Base-by-base conservation (phyloP, 92 coral and sea anemone species). In the Palythoa heliodiscus region DNA sequence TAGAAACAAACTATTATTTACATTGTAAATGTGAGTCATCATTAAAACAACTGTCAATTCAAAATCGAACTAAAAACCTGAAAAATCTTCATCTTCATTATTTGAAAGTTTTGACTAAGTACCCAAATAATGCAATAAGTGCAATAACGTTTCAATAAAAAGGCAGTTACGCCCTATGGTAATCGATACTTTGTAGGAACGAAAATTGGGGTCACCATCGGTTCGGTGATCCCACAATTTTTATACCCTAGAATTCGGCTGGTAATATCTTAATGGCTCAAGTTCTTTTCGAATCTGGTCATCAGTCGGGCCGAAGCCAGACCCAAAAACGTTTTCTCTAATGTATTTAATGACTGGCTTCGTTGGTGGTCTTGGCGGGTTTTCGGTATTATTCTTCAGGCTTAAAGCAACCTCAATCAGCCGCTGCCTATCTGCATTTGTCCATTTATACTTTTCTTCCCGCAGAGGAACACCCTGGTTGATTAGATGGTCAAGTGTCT, bases 321-420 rank as follows among this genome's bases (percentile, higher is more conserved):
- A 3, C 20, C 73, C 73, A 24, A 50, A 74, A 74, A 74, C 78
- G 37, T 74, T 74, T 24, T 50, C 78, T n/a, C 63, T 37, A 25
- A 72, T 25, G 22, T 72, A 72, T 14, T 72, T 72, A 37, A 72
- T 37, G 17, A 72, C 53, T 13, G 76, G 58, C 50, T 47, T 74
- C 15, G 78, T 74, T 19, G 78, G 78, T 72, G 76, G 76, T 72
- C 78, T 74, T 3, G 78, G 25, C n/a, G 78, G 81, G 37, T 54
- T n/a, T 76, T 76, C 68, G 10, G 81, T 52, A 58, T 76, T 76
- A 1, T 37, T 76, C 81, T 17, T 53, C 47, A 76, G 67, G 64
- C 52, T 76, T 20, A 76, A 15, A 7, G 64, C 66, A 23, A 29
- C 81, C 15, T 76, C 66, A 13, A 12, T 76, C 66, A 76, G 67